Base-by-base conservation (phyloP, 2,888 invertebrate genomes). In the Zygaena filipendulae region DNA sequence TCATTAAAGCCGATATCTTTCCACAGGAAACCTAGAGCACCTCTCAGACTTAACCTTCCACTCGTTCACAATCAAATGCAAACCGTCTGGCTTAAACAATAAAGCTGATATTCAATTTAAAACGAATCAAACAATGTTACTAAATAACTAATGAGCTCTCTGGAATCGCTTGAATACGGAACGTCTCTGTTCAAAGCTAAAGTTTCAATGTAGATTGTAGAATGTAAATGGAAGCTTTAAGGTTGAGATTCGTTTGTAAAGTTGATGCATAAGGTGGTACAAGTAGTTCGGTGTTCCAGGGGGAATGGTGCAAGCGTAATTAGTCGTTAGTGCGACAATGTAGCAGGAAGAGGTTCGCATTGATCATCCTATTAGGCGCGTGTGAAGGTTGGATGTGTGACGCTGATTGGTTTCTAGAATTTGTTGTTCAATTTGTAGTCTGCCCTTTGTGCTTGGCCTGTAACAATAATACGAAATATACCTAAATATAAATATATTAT, bases 241-340 rank as follows among this genome's bases (percentile, higher is more conserved):
- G 50, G 56, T 50, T 29, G 35, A 40, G 27, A 45, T 43, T 61
- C 9, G 35, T 32, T 32, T 59, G 52, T 5, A 10, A 4, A 6
- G 3, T 13, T 18, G 16, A 7, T 54, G 53, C 54, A n/a, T n/a
- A 47, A 54, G 54, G 36, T 38, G 34, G 33, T 38, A 35, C 38
- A 52, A 52, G 55, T 53, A 56, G 49, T 53, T 53, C 52, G 59
- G 54, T 43, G 46, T 54, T n/a, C n/a, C n/a, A n/a, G 49, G 57
- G 58, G 54, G 63, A 66, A 69, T 69, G 61, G 63, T 68, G 63
- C 68, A 67, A 61, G 60, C 59, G 62, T 72, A 74, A 74, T 74
- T 71, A 72, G 74, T 74, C 68, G 69, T 72, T 74, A 74, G 66
- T n/a, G n/a, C 59, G 67, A 66, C 64, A 59, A 55, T 56, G 57